phyloP scores from a whole-genome alignment of 2,113 vertebrate species.

The Engraulis encrasicolus region DNA sequence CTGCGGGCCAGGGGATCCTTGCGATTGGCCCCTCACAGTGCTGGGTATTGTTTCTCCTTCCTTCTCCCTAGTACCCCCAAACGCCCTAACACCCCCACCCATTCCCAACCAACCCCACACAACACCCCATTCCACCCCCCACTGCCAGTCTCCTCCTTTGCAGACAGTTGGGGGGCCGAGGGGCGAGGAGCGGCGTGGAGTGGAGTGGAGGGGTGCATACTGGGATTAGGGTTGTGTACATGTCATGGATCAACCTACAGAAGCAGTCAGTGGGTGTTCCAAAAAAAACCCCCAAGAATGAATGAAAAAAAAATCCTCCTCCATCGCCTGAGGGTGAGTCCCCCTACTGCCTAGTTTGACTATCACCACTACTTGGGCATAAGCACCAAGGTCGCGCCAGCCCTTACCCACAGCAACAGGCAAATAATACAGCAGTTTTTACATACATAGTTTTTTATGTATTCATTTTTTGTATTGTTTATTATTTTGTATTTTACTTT shows the following conservation, averaged over 20 bases:
- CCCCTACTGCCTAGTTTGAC: not conserved
- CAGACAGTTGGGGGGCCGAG: conserved; percentile 57
- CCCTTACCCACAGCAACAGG: not conserved
- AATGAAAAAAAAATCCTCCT: not conserved
- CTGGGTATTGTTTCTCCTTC: conserved; percentile 37
- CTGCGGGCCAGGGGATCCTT: conserved; percentile 14
- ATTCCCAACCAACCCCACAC: too few relatives aligned
- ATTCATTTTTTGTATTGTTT: not conserved
- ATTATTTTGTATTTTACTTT: not conserved
- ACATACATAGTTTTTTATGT: too few relatives aligned
- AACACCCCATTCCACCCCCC: conserved; percentile 37
- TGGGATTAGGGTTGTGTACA: conserved; percentile 29
- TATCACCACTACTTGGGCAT: not conserved
- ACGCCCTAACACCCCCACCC: not conserved
- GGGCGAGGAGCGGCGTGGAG: too few relatives aligned
- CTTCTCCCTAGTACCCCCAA: not conserved
- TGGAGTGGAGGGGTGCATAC: conserved; percentile 41
- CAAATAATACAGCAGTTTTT: not conserved
- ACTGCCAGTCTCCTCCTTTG: conserved; percentile 26
- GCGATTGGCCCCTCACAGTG: conserved; percentile 42
- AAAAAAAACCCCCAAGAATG: conserved; percentile 19
- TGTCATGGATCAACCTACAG: conserved; percentile 21
- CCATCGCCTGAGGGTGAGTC: not conserved
- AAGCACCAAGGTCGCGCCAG: not conserved
- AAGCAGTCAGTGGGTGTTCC: conserved; percentile 11